Percentiles rank a stretch among this genome's conserved stretches.
These are phyloP conservation scores for Hirtodrosophila duncani DNA, from an alignment of 2,888 invertebrate genomes.

Conservation along the genomic window DNA sequence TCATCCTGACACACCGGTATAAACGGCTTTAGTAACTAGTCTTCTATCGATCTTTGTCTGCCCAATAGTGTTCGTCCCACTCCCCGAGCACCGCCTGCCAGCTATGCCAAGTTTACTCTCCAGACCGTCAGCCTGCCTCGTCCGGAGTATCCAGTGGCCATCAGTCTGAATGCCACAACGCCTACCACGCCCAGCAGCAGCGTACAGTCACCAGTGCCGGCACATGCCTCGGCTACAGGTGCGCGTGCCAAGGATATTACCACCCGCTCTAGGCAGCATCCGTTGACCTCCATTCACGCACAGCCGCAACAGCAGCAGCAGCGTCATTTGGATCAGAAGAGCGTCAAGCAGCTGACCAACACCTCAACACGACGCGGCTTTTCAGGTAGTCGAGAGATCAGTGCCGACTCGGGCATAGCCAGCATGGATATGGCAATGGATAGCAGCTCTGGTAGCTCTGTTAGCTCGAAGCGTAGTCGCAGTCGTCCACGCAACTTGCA, in stretches of 20 bases:
- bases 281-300: conserved; percentile 54
- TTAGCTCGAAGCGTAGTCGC: conserved; percentile 76
- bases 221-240: conserved; percentile 44
- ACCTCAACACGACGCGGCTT: conserved; percentile 81
- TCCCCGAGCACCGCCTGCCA: conserved; percentile 77
- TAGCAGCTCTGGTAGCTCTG: conserved; percentile 48
- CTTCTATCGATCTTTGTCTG: background rate
- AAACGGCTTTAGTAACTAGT: too few species aligned
- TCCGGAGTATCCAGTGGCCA: conserved; percentile 84
- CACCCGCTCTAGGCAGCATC: conserved; percentile 41
- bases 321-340: conserved; percentile 82
- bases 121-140: conserved; percentile 86
- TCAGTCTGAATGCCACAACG: conserved; percentile 74
- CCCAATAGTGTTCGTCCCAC: conserved; percentile 75
- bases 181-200: conserved; percentile 68
- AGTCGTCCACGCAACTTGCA: conserved; percentile 84
- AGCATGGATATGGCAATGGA: conserved; percentile 76
- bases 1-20: background rate
- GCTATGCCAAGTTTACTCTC: conserved; percentile 81
- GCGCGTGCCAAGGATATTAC: conserved; percentile 59
- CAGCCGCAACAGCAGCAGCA: conserved; percentile 71
- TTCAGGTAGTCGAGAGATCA: conserved; percentile 77
- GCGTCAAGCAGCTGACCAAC: conserved; percentile 86
- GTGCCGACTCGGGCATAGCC: conserved; percentile 78
- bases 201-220: conserved; percentile 54